Conservation (phyloP, 1,140 invertebrate species). For the Pseudomyrmex sp. region DNA sequence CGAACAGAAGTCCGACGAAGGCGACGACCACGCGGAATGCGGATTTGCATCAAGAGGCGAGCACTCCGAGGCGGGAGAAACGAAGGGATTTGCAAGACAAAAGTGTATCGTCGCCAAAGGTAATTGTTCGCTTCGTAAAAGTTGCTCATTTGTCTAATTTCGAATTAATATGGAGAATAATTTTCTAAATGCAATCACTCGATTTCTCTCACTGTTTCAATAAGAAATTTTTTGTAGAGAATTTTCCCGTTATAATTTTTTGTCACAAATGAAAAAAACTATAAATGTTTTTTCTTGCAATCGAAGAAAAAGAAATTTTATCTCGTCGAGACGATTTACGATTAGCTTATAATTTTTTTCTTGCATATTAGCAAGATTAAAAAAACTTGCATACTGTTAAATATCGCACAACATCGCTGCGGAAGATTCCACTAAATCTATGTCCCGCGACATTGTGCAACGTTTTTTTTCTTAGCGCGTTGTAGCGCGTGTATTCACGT, state of each 20-base stretch:
- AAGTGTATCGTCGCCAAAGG: background rate
- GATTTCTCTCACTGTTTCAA: too few relatives aligned
- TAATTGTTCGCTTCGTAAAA: background rate
- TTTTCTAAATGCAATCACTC: too few relatives aligned
- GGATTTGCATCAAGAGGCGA: background rate
- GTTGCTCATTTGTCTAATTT: background rate
- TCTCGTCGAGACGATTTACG: constrained; percentile 2
- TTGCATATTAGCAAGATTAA: background rate
- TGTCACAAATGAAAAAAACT: background rate
- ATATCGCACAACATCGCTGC: background rate
- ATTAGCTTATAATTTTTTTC: background rate
- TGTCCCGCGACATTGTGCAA: background rate
- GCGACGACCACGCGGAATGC: background rate
- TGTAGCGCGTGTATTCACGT: background rate
- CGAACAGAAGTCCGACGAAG: background rate
- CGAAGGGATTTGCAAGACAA: background rate
- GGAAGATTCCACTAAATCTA: constrained; percentile 1
- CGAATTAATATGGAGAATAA: background rate
- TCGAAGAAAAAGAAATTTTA: background rate
- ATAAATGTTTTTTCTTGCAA: background rate
- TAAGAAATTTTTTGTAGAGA: too few relatives aligned
- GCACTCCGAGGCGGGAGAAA: background rate
- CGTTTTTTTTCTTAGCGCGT: background rate
- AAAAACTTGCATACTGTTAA: background rate
- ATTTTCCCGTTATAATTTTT: too few relatives aligned